A percentile compares a stretch with the other conserved stretches of the same genome.
Conservation (phyloP, 2,113 vertebrate species). For the Arenaria interpres region DNA sequence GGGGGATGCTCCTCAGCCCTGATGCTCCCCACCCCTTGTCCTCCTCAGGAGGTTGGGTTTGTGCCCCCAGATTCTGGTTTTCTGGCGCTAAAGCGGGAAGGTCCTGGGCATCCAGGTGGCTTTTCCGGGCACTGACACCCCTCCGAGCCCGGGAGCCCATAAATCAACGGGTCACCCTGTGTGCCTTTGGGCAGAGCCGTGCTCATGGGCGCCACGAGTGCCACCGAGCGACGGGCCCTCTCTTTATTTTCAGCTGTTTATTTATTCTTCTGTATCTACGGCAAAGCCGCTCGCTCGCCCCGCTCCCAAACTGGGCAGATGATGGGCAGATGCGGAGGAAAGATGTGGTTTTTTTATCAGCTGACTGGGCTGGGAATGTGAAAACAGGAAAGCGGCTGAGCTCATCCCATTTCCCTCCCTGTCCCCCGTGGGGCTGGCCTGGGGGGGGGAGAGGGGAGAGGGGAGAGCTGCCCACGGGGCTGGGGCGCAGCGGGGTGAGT, state of each 20-base stretch:
- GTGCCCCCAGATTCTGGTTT: rapidly evolving
- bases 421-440: neutral
- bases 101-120: rapidly evolving
- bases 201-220: neutral
- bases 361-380: neutral
- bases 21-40: rapidly evolving
- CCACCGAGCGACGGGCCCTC: rapidly evolving
- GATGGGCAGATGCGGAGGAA: neutral
- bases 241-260: neutral
- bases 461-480: too few species aligned
- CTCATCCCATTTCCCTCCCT: constrained; percentile 30
- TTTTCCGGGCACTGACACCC: rapidly evolving
- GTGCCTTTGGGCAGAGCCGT: neutral
- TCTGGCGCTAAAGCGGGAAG: neutral
- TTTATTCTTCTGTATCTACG: rapidly evolving
- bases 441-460: neutral
- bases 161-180: rapidly evolving
- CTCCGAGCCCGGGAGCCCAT: rapidly evolving
- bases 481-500: too few species aligned
- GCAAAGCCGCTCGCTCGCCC: neutral
- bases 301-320: neutral
- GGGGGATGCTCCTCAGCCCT: neutral
- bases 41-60: neutral
- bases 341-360: neutral
- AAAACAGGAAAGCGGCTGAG: constrained; percentile 61